phyloP scores from a whole-genome alignment of 2,797 vertebrate species.

The Helostoma temminkii region DNA sequence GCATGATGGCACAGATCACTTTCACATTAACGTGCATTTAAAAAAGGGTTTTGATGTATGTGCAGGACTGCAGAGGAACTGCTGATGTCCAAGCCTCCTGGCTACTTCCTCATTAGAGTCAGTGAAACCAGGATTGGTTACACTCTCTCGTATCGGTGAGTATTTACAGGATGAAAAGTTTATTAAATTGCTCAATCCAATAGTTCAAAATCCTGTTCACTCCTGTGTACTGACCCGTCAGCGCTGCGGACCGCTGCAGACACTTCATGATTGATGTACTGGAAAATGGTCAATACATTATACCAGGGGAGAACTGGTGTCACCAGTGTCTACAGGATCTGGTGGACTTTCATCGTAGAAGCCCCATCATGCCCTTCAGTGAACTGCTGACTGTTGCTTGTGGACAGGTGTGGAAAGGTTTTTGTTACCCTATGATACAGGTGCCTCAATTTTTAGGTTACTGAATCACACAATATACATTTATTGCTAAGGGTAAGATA shows the following conservation, averaged over 20 bases:
- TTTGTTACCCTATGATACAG: background rate
- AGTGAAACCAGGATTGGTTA: conserved; percentile 89
- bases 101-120: conserved; percentile 89
- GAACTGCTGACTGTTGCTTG: conserved; percentile 85
- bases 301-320: conserved; percentile 78
- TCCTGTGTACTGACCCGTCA: conserved; percentile 45
- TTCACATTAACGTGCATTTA: conserved; percentile 3
- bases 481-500: background rate
- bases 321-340: conserved; percentile 84
- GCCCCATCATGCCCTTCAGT: conserved; percentile 78
- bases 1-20: background rate
- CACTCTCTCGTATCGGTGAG: conserved; percentile 88
- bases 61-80: conserved; percentile 84
- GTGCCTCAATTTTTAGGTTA: background rate
- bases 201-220: conserved; percentile 10
- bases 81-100: conserved; percentile 78
- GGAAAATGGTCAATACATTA: conserved; percentile 72
- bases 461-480: background rate
- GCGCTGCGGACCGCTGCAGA: conserved; percentile 78
- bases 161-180: conserved; percentile 14
- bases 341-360: conserved; percentile 81
- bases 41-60: conserved; percentile 24
- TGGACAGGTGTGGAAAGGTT: conserved; percentile 76
- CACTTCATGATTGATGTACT: conserved; percentile 88
- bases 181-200: background rate